Evolutionary conservation across 2,888 invertebrate genomes (phyloP).

Genomic region (Blastobasis lacticolella): DNA sequence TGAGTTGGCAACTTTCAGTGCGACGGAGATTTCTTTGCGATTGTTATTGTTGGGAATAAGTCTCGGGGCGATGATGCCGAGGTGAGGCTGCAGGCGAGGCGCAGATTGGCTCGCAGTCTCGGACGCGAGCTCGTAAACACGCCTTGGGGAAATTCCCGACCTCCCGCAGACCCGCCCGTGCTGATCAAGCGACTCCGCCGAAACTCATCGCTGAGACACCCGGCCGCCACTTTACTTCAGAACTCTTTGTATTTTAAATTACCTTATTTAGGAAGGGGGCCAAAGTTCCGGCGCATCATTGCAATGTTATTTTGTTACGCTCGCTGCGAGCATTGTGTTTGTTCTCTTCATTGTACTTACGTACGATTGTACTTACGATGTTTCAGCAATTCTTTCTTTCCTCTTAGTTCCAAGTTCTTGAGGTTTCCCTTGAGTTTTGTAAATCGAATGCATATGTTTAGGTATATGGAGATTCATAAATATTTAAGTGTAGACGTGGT

Average conservation of each 20-base stretch:
- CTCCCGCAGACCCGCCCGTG: conserved; percentile 24
- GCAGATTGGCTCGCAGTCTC: conserved; percentile 29
- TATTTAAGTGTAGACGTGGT: no score
- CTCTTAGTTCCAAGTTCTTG: no score
- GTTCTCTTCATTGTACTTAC: no score
- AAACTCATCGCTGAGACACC: conserved; percentile 16
- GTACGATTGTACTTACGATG: no score
- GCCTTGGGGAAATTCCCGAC: conserved; percentile 57
- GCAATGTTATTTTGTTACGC: no score
- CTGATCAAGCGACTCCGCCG: conserved; percentile 38
- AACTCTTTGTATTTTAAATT: conserved; percentile 13
- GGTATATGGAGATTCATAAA: no score
- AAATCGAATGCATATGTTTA: no score
- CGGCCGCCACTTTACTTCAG: conserved; percentile 5
- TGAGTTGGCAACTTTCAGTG: conserved; percentile 7
- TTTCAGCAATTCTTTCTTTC: no score
- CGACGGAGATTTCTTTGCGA: conserved; percentile 25
- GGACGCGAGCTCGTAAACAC: conserved; percentile 44
- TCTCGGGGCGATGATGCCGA: conserved; percentile 25
- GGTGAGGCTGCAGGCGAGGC: conserved; percentile 22
- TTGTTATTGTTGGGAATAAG: conserved; percentile 43
- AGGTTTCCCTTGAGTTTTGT: no score
- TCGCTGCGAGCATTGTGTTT: no score
- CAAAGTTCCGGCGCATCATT: not conserved
- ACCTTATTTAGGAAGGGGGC: conserved; percentile 15